Base-by-base conservation (phyloP, 2,797 vertebrate genomes). In the Craterocephalus amniculus region DNA sequence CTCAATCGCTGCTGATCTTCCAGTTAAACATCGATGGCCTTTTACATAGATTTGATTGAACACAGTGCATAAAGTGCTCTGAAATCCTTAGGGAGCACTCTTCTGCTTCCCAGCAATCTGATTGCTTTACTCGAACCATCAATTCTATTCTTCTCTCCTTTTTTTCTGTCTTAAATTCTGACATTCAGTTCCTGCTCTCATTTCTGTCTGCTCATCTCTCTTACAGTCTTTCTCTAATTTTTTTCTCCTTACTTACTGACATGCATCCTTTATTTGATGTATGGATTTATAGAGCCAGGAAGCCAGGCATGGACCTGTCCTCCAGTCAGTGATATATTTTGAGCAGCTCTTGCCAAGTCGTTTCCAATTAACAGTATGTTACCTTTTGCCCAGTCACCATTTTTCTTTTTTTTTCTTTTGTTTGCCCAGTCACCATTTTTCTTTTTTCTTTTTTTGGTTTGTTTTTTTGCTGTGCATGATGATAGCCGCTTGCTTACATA, bases 41-140 rank as follows among this genome's bases (percentile, higher is more conserved):
- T 56, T 40, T 64, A 31, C 70, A 78, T 78, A 73, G 81, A 87
- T 83, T 77, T 87, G 72, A 90, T 88, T 84, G 84, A 85, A 79
- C 55, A 29, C 51, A 57, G 72, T 67, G 76, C 45, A 64, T 68
- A 81, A 79, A 84, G 89, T 84, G 81, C 83, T 78, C 67, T 61
- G 59, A 76, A 81, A 69, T 61, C 79, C 73, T 32, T 67, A 36
- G 72, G 77, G 85, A 88, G 35, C 51, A 26, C n/a, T 68, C 55
- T 63, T 61, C 43, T 40, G 71, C 67, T 89, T 88, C 83, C 86
- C 79, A 81, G 82, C 82, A 86, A 43, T 70, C 74, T 70, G n/a
- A 82, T 83, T 31, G 13, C 69, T 84, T 82, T 72, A 32, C 58
- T 52, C 40, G 40, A 73, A 35, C 56, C 49, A 32, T 51, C 71